Conservation (phyloP, 1,140 invertebrate species). For the Choristoneura fumiferana region DNA sequence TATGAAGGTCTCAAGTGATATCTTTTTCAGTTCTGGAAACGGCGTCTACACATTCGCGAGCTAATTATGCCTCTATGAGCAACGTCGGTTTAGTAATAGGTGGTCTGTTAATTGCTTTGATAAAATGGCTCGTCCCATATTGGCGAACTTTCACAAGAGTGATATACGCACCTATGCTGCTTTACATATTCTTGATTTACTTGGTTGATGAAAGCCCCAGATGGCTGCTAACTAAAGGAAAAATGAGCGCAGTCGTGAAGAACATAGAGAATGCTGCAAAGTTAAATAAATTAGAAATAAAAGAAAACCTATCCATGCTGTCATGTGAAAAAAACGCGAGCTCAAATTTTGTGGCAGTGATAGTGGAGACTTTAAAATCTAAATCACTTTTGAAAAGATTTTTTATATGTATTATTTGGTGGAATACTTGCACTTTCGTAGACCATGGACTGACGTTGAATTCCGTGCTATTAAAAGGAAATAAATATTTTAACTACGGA, state of each 20-base stretch:
- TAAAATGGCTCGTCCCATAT: slow-evolving; percentile 13
- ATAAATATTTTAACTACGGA: slow-evolving; percentile 81
- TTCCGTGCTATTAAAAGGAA: slow-evolving; percentile 83
- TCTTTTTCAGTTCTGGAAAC: slow-evolving; percentile 19
- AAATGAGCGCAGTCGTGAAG: slow-evolving; percentile 8
- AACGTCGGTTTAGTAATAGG: background rate
- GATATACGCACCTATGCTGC: slow-evolving; percentile 16
- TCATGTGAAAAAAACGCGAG: background rate
- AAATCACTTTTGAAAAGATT: slow-evolving; percentile 19
- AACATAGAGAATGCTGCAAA: slow-evolving; percentile 19
- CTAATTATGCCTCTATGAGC: background rate
- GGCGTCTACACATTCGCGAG: background rate
- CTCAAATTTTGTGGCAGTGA: background rate
- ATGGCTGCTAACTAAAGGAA: slow-evolving; percentile 82
- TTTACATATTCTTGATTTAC: slow-evolving; percentile 18
- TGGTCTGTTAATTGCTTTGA: background rate
- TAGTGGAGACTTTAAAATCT: slow-evolving; percentile 10
- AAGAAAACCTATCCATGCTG: background rate
- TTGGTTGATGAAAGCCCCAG: slow-evolving; percentile 22
- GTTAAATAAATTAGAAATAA: slow-evolving; percentile 9
- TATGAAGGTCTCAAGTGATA: background rate
- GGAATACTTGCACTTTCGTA: slow-evolving; percentile 82
- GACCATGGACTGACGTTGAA: slow-evolving; percentile 88
- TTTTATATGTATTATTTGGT: slow-evolving; percentile 81
- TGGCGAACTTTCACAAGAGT: slow-evolving; percentile 22